Percentiles rank a stretch among this genome's conserved stretches.
phyloP scores from a whole-genome alignment of 1,140 invertebrate genomes.

The Trichonephila clavata region DNA sequence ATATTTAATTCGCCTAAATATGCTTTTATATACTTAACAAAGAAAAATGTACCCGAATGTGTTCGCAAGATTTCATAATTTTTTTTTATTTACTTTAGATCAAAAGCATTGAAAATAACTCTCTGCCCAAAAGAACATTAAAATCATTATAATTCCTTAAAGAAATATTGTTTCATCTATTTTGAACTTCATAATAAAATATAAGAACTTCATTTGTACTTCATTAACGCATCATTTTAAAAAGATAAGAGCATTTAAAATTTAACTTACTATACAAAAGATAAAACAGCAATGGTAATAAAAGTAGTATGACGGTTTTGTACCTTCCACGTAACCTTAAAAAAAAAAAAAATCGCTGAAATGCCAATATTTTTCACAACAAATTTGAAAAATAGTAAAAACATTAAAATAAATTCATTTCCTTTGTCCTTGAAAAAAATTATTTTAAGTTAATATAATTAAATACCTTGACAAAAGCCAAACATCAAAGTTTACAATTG shows the following conservation, averaged over 20 bases:
- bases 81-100: no score
- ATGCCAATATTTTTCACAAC: neutral
- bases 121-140: no score
- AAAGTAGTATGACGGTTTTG: neutral
- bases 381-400: neutral
- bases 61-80: no score
- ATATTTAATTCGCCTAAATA: no score
- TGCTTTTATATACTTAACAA: no score
- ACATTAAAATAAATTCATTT: neutral
- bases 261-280: conserved; percentile 32
- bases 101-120: no score
- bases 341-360: neutral
- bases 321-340: neutral
- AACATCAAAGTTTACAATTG: conserved; percentile 52
- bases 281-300: conserved; percentile 20
- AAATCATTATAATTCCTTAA: no score
- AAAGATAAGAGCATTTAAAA: neutral
- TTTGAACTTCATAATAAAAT: no score
- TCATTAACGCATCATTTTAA: no score
- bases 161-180: no score
- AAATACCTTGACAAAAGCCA: conserved; percentile 65
- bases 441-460: neutral
- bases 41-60: no score
- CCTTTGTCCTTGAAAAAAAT: neutral
- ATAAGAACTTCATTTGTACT: no score